Base-by-base conservation (phyloP, 2,113 vertebrate genomes). In the Semnornis frantzii region DNA sequence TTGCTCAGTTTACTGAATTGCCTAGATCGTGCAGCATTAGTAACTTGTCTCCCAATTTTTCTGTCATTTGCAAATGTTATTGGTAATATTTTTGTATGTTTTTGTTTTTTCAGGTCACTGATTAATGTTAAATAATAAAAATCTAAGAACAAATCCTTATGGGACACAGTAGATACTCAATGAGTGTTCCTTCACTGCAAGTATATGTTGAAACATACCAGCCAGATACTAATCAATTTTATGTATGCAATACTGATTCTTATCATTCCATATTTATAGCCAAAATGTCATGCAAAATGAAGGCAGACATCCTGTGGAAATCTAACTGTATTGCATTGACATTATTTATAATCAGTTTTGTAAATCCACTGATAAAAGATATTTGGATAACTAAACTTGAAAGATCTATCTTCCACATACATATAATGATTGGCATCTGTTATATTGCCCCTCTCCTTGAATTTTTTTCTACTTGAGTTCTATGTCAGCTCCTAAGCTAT, bases 41-140 rank as follows among this genome's bases (percentile, higher is more conserved):
- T 65, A 81, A 80, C 7, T 68, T 85, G 37, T 86, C 59, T 89
- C 27, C 69, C 73, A 69, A 2, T 55, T 27, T 75, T 93, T 66
- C 31, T 71, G 60, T 74, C 31, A 68, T 85, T 90, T 81, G 23
- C 14, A 65, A 90, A 69, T 79, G 12, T 84, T 86, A 73, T 54
- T 93, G 11, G 73, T 90, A 95, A 94, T 69, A 37, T 1, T 93
- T 90, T 69, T 90, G 62, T 75, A 44, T 90, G 37, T 95, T 92
- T 95, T 93, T 24, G 83, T 94, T 87, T 55, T 95, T 95, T 33
- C 93, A 93, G 86, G 93, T 96, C 80, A 86, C 70, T 94, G 65
- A 20, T 92, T 86, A 95, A 82, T 79, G 24, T 78, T 95, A 89
- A 75, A 17, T 62, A 63, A 58, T 59, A 92, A 90, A 93, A 75